phyloP scores from a whole-genome alignment of 2,797 vertebrate genomes.

The Eulemur coronatus region DNA sequence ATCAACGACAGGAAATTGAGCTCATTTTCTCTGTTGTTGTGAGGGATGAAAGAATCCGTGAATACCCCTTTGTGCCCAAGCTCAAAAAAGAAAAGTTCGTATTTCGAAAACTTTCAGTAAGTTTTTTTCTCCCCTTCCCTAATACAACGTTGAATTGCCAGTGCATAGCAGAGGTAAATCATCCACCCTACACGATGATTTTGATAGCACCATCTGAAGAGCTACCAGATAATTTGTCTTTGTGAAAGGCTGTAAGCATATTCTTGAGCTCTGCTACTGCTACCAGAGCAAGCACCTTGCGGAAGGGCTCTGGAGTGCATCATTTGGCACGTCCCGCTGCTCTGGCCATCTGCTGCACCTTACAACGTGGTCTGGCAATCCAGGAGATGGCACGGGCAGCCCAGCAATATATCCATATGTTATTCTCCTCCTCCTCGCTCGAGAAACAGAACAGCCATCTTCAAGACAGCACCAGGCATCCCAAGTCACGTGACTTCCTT shows the following conservation, averaged over 20 bases:
- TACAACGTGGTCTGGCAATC: constrained; percentile 55
- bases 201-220: constrained; percentile 57
- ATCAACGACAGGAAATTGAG: fast-evolving
- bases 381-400: constrained; percentile 51
- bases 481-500: not conserved
- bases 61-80: not conserved
- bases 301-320: constrained; percentile 53
- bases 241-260: constrained; percentile 60
- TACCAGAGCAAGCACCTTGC: constrained; percentile 22
- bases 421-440: constrained; percentile 27
- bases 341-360: constrained; percentile 71
- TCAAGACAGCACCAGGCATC: constrained; percentile 14
- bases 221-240: constrained; percentile 61
- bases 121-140: not conserved
- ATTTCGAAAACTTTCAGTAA: not conserved
- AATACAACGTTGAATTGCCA: not conserved
- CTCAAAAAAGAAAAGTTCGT: not conserved
- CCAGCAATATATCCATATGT: constrained; percentile 62
- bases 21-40: not conserved
- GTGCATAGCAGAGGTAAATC: constrained; percentile 50
- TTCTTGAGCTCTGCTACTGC: not conserved
- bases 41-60: not conserved
- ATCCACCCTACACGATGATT: not conserved
- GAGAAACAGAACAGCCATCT: constrained; percentile 43
- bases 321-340: constrained; percentile 49